Evolutionary conservation across 2,113 vertebrate genomes (phyloP).

Genomic region (Trichomycterus rosablanca): DNA sequence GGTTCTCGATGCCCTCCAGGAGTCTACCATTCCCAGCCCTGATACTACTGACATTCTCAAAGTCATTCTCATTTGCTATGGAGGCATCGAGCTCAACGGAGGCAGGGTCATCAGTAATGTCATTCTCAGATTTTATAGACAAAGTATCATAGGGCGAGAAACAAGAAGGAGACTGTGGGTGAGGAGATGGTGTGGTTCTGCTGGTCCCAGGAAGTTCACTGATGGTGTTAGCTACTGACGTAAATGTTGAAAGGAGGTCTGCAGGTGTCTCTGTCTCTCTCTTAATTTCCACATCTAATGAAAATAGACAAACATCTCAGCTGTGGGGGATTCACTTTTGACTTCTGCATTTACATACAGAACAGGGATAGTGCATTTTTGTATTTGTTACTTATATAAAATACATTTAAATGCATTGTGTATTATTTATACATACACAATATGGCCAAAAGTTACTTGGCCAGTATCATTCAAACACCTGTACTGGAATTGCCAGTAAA

Average conservation of each 20-base stretch:
- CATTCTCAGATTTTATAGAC: slow-evolving; percentile 73
- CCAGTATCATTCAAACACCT: too few species aligned
- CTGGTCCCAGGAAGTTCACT: slow-evolving; percentile 62
- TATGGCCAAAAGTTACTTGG: too few species aligned
- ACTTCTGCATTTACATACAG: too few species aligned
- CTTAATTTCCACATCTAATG: slow-evolving; percentile 18
- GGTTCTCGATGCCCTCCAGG: slow-evolving; percentile 67
- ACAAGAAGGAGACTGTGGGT: slow-evolving; percentile 71
- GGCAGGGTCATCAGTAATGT: slow-evolving; percentile 53
- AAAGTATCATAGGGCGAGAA: slow-evolving; percentile 65
- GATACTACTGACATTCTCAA: background rate
- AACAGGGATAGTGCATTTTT: too few species aligned
- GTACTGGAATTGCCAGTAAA: too few species aligned
- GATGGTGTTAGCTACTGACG: slow-evolving; percentile 62
- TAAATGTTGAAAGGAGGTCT: slow-evolving; percentile 61
- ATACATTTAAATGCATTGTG: too few species aligned
- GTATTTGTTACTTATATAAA: too few species aligned
- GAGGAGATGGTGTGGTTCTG: slow-evolving; percentile 32
- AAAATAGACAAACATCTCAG: background rate
- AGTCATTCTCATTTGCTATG: background rate
- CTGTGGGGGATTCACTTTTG: too few species aligned
- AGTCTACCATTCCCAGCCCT: background rate
- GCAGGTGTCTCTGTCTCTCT: background rate
- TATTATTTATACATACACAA: too few species aligned
- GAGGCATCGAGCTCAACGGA: slow-evolving; percentile 56